phyloP scores from a whole-genome alignment of 2,888 invertebrate species.

The Tachina grossa region DNA sequence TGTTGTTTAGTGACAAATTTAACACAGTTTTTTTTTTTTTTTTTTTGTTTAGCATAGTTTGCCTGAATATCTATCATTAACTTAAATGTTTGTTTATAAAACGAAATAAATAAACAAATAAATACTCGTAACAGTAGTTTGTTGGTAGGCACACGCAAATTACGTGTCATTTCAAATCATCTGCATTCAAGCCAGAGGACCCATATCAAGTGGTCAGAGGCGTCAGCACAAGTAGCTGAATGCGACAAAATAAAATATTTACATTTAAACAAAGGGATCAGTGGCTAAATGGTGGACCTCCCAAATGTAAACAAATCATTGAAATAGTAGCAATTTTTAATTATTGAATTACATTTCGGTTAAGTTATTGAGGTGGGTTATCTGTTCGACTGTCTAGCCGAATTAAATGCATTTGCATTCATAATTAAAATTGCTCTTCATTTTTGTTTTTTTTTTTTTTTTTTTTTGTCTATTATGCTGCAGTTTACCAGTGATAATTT shows the following conservation, averaged over 20 bases:
- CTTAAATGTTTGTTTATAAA: constrained; percentile 57
- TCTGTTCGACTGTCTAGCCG: constrained; percentile 41
- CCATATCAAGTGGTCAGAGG: constrained; percentile 61
- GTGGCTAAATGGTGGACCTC: constrained; percentile 66
- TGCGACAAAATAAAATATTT: constrained; percentile 10
- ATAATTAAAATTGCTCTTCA: neutral
- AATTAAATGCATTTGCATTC: neutral
- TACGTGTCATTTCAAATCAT: constrained; percentile 40
- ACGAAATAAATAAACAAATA: constrained; percentile 57
- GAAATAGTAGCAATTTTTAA: constrained; percentile 51
- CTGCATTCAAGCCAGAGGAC: neutral
- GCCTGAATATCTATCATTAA: constrained; percentile 6
- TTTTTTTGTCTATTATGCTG: neutral
- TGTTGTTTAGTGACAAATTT: constrained; percentile 17
- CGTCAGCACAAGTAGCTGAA: constrained; percentile 62
- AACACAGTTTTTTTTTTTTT: constrained; percentile 6
- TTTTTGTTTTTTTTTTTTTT: too few species aligned
- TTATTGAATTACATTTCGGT: constrained; percentile 55
- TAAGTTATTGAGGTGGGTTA: neutral
- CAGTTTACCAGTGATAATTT: constrained; percentile 25
- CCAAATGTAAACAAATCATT: constrained; percentile 65
- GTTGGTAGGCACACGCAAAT: constrained; percentile 54
- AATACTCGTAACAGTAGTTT: constrained; percentile 49
- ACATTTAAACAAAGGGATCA: constrained; percentile 27
- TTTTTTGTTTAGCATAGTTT: too few species aligned